These are phyloP conservation scores for Drosophila teissieri DNA, from an alignment of 1,140 invertebrate species.

Conservation along the genomic window DNA sequence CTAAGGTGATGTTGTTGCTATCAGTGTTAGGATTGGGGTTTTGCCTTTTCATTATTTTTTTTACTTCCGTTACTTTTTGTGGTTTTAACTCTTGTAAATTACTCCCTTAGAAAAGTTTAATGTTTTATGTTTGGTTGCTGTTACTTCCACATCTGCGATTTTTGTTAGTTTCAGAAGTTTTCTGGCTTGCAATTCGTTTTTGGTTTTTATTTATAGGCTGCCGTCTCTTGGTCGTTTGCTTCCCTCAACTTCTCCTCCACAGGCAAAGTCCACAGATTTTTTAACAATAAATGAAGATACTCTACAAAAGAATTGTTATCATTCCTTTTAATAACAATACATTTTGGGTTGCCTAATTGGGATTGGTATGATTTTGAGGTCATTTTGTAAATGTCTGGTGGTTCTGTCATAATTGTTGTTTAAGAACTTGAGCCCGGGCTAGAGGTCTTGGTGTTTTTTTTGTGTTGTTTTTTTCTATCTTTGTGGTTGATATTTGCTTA, in stretches of 20 bases:
- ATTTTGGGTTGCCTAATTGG: neutral
- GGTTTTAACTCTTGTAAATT: no score
- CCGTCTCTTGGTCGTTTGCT: conserved; percentile 4
- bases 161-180: conserved; percentile 2
- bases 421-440: conserved; percentile 3
- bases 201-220: conserved; percentile 11
- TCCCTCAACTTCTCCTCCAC: neutral
- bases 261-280: conserved; percentile 7
- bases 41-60: no score
- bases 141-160: conserved; percentile 9
- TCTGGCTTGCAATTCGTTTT: conserved; percentile 7
- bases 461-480: conserved; percentile 13
- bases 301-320: neutral
- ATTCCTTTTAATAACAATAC: conserved; percentile 1
- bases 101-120: neutral
- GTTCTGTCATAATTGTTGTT: conserved; percentile 5
- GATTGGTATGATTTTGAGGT: neutral
- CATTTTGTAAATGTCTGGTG: conserved; percentile 2
- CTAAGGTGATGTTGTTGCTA: no score
- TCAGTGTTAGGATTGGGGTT: no score
- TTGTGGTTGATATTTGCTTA: conserved; percentile 7
- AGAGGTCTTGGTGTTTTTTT: neutral
- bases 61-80: no score
- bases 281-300: neutral
- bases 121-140: conserved; percentile 14